Base-by-base conservation (phyloP, 92 coral and sea anemone genomes). In the Pocillopora grandis region DNA sequence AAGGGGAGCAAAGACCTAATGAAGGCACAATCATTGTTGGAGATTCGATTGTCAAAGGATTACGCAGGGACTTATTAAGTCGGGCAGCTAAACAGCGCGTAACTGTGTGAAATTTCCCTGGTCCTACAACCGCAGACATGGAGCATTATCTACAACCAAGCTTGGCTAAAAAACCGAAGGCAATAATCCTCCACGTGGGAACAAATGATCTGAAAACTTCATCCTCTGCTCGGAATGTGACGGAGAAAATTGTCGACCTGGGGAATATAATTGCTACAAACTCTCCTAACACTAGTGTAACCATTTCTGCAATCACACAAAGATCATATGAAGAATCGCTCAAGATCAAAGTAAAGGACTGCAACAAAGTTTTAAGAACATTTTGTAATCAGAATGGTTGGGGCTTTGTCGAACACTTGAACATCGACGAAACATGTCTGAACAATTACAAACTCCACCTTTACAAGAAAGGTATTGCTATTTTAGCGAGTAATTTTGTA, bases 401-500 rank as follows among this genome's bases (percentile, higher is more conserved):
- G 78, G 78, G 78, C 57, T 31, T 23, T 23, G 27, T 23, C 1
- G 27, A 23, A 23, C 27, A 23, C 27, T 23, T 23, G 80, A 76
- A 76, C 80, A 76, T 76, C 42, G 75, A 75, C 70, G 75, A 64
- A 13, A 59, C 79, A 56, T 81, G 82, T 23, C 27, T 23, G 27
- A 23, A 23, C 27, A 23, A 23, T 23, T 23, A 23, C 27, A 23
- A 23, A 23, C 76, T 87, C 76, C 90, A 87, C 59, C 77, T 87
- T 57, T 81, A 81, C 65, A 75, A 61, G 76, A 87, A 80, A 77
- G 90, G 90, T 64, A 80, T 17, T 23, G 77, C 87, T 57, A 68
- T 79, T n/a, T 72, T 86, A 79, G 89, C 89, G 10, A 86, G 80
- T 64, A 80, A 86, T 62, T 72, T 87, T 31, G 83, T 74, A 31